Base-by-base conservation (phyloP, 2,113 vertebrate species). In the Panthera uncia region DNA sequence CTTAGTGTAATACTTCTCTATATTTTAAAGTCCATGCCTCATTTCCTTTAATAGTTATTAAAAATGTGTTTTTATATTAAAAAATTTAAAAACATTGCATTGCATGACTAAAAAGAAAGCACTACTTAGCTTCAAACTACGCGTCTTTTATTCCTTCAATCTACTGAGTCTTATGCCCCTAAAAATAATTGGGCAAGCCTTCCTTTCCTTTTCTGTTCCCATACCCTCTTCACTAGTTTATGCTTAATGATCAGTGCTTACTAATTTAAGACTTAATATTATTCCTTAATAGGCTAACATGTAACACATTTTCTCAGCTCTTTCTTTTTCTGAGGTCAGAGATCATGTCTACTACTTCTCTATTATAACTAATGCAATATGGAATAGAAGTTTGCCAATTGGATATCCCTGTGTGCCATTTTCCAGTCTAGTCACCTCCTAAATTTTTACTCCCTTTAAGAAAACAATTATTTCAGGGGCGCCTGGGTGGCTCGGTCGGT, bases 11-110 rank as follows among this genome's bases (percentile, higher is more conserved):
- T 61, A 68, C 21, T 63, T 61, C n/a, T 80, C 38, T 81, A 31
- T 55, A 74, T 29, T 85, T 79, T 76, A 79, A 86, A 91, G 61
- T 13, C 69, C 61, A 52, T 68, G 86, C 29, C 21, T 95, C 41
- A 82, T 66, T 91, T 96, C 52, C 41, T 78, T 80, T 41, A 85
- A 73, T 23, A 90, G 36, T 82, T 81, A 74, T 45, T 36, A 96
- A 91, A 74, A 74, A 95, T 12, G 19, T 76, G 25, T 19, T 33
- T 45, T 45, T 45, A 45, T 45, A 45, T 45, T 45, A 45, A 45
- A 45, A 45, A 45, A 45, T 45, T 80, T 63, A 96, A 94, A 69
- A 84, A 84, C 10, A 52, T 52, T 69, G 18, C 38, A 88, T 33
- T 45, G 50, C 18, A 88, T 33, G 41, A 82, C n/a, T 90, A 82